Evolutionary conservation across 2,113 vertebrate species (phyloP).

Genomic region (Pseudonaja textilis): DNA sequence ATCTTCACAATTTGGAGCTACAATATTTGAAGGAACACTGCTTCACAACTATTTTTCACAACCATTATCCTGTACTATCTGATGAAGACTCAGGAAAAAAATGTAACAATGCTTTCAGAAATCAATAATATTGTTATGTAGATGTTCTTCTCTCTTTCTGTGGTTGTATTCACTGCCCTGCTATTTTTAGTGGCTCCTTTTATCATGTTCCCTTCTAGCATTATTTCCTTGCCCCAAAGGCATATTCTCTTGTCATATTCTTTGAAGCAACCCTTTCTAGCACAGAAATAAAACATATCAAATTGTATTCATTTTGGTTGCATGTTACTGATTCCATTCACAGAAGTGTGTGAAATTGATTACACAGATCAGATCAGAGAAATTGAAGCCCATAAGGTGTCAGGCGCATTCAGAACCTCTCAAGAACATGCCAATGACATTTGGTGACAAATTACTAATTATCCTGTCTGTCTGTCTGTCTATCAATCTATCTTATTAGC

Average conservation of each 20-base stretch:
- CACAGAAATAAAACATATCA: background rate
- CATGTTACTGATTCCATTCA: background rate
- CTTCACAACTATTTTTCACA: background rate
- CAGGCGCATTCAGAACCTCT: background rate
- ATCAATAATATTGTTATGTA: background rate
- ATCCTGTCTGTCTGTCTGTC: no score
- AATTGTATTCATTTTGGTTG: background rate
- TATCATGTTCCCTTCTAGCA: background rate
- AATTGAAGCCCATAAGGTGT: background rate
- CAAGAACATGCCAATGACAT: background rate
- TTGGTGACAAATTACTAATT: background rate
- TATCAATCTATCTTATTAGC: no score
- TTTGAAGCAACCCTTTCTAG: background rate
- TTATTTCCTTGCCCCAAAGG: background rate
- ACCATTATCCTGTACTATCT: background rate
- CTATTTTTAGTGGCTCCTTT: background rate
- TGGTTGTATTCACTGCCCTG: background rate
- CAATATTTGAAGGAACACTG: background rate
- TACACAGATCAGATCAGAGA: background rate
- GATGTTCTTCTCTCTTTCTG: background rate
- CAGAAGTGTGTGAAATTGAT: background rate
- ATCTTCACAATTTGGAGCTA: background rate
- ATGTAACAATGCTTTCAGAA: no score
- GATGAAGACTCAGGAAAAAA: background rate
- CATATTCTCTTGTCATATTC: no score